Evolutionary conservation across 2,888 invertebrate species (phyloP), one percentile per base, ranked within the genome.

Genomic region (Dolichomitus sp.): DNA sequence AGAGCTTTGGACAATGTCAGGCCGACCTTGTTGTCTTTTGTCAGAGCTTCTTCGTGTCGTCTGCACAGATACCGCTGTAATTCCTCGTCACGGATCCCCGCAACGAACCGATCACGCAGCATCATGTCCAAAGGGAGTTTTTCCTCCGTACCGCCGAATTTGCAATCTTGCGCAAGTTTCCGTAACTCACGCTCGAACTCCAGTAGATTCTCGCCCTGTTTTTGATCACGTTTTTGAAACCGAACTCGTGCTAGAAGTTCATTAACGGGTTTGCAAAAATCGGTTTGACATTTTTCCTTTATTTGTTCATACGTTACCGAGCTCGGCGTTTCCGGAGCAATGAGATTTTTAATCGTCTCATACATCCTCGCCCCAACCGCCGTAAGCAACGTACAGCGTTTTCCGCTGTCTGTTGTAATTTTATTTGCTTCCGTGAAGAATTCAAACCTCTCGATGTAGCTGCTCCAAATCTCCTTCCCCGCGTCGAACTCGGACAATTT

Each of bases 141-240:
- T 19, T 59, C 48, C 23, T 23, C 40, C 33, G 23, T 63, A 23
- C 73, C 54, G 14, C 54, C 59, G 59, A 73, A 79, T 73, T 79
- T 66, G 50, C 79, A 79, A 50, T 73, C 42, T 54, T 57, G 27
- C 30, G 73, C 79, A 33, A 79, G 48, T 61, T 73, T 65, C 30
- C 73, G 30, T 30, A 73, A 23, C n/a, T 79, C 65, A 9, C 50
- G 72, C 23, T 65, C 65, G 23, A 79, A 79, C 9, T 70, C 79
- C 27, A 65, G 45, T 11, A 73, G 59, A 11, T 42, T 17, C 50
- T 65, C 79, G 19, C 59, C 48, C 57, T 52, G 40, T 33, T 40
- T 33, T 33, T 78, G 78, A 40, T 78, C 63, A 0, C 78, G 61
- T 70, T 78, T 78, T n/a, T 78, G 72, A 30, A 78, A 78, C n/a